phyloP scores from a whole-genome alignment of 2,888 invertebrate genomes.

The Troglohyphantes excavatus region DNA sequence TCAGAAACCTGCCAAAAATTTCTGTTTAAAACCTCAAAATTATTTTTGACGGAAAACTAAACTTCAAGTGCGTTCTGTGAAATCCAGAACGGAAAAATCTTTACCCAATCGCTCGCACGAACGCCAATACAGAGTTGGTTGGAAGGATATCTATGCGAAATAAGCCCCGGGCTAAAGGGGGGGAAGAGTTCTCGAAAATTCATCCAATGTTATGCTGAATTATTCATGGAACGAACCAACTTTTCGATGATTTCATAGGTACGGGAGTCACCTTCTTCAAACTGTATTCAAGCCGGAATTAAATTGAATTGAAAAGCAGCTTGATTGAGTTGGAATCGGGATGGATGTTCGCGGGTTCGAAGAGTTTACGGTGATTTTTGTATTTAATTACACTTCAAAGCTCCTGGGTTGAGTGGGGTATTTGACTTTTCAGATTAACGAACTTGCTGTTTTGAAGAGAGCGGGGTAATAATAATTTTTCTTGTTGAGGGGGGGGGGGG shows the following conservation, averaged over 20 bases:
- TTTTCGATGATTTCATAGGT: not conserved
- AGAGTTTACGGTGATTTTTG: not conserved
- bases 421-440: not conserved
- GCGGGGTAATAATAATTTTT: not conserved
- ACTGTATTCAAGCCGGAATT: not conserved
- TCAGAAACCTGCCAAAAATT: too few species aligned
- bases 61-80: too few species aligned
- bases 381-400: not conserved
- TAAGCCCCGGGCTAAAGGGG: not conserved
- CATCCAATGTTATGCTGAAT: conserved; percentile 27
- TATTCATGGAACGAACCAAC: conserved; percentile 34
- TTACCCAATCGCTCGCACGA: too few species aligned
- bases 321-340: not conserved
- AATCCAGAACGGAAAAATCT: too few species aligned
- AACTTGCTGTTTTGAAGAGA: not conserved
- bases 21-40: too few species aligned
- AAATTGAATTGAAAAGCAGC: conserved; percentile 2
- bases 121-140: not conserved
- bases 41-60: too few species aligned
- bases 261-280: not conserved
- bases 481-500: too few species aligned
- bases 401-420: not conserved
- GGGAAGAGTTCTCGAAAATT: conserved; percentile 35
- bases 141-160: not conserved
- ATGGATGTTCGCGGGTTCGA: too few species aligned